Evolutionary conservation across 2,113 vertebrate species (phyloP).

Genomic region (Micromys minutus): DNA sequence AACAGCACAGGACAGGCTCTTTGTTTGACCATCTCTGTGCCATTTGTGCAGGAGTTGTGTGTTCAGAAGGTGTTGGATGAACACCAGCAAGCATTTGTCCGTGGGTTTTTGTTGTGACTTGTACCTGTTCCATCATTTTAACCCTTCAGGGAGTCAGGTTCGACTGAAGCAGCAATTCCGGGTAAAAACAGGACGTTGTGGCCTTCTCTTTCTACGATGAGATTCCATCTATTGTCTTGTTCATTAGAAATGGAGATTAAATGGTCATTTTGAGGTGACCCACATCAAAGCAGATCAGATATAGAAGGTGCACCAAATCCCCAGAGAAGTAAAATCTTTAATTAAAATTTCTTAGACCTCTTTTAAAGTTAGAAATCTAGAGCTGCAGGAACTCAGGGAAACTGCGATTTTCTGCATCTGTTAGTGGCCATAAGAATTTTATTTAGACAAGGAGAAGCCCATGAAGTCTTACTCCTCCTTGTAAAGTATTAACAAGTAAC

Average conservation of each 20-base stretch:
- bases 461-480: background rate
- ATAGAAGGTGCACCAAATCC: conserved; percentile 31
- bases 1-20: background rate
- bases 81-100: background rate
- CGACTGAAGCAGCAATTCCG: background rate
- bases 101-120: background rate
- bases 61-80: background rate
- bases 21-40: background rate
- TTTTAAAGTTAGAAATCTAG: conserved; percentile 53
- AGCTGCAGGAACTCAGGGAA: background rate
- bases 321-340: conserved; percentile 31
- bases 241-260: conserved; percentile 60
- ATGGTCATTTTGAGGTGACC: conserved; percentile 20
- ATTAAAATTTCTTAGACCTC: conserved; percentile 37
- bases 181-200: background rate
- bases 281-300: conserved; percentile 24
- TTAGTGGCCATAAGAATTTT: background rate
- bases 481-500: background rate
- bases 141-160: background rate
- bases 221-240: background rate
- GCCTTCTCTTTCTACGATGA: background rate
- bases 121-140: background rate
- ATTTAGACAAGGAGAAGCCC: too few relatives aligned
- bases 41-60: background rate
- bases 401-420: background rate